Percentiles rank a stretch among this genome's conserved stretches.
These are phyloP conservation scores for Heteromormyrus szaboi DNA, from an alignment of 2,797 vertebrate species.

Conservation along the genomic window DNA sequence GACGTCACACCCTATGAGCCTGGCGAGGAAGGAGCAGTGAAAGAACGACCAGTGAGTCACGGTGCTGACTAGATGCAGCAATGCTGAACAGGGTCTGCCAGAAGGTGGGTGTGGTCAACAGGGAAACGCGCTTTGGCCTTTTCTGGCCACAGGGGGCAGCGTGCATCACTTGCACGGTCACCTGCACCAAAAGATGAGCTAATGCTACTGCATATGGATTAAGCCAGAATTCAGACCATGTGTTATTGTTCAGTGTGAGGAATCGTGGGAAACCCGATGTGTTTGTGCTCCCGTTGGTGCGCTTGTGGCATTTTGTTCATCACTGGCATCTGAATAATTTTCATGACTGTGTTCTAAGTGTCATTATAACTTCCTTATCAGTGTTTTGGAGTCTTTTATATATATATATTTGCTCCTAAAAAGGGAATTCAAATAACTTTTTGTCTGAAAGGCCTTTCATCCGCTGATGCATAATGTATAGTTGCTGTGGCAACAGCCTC, in stretches of 20 bases:
- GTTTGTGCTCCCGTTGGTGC: not conserved
- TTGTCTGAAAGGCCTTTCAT: conserved; percentile 57
- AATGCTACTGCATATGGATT: not conserved
- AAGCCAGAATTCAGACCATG: not conserved
- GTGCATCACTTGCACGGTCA: not conserved
- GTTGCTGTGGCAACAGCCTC: conserved; percentile 51
- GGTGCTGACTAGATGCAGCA: conserved; percentile 25
- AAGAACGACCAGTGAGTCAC: conserved; percentile 43
- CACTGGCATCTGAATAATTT: not conserved
- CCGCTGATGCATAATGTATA: conserved; percentile 50
- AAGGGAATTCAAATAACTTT: conserved; percentile 59
- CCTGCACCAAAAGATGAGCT: not conserved
- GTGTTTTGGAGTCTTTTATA: not conserved
- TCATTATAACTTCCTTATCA: not conserved
- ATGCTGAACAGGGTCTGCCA: conserved; percentile 29
- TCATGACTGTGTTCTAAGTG: not conserved
- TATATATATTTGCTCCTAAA: conserved; percentile 37
- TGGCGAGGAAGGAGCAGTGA: conserved; percentile 27
- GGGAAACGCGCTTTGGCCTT: not conserved
- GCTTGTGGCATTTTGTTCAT: not conserved
- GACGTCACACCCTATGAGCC: not conserved
- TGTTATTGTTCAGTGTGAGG: not conserved
- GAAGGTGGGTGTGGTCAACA: conserved; percentile 31
- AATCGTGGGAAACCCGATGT: not conserved
- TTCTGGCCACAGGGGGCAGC: conserved; percentile 5